phyloP scores from a whole-genome alignment of 2,888 invertebrate genomes.

The Tridacna gigas region DNA sequence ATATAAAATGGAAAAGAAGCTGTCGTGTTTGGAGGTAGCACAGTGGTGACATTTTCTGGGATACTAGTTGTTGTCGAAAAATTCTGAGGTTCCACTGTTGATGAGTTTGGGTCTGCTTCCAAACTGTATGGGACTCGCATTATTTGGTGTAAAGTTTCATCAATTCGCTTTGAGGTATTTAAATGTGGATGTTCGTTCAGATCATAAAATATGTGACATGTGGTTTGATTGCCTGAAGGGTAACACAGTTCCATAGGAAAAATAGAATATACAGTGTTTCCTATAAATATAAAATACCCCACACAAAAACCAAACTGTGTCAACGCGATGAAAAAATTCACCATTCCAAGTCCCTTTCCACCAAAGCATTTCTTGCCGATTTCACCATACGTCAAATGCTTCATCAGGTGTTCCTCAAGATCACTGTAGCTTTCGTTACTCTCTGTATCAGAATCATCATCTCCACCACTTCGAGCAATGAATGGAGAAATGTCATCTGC shows the following conservation, averaged over 20 bases:
- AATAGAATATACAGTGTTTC: slow-evolving; percentile 79
- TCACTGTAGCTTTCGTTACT: slow-evolving; percentile 49
- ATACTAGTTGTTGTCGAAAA: slow-evolving; percentile 7
- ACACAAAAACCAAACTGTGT: slow-evolving; percentile 83
- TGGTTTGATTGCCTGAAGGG: slow-evolving; percentile 22
- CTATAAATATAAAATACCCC: slow-evolving; percentile 82
- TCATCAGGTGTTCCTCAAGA: slow-evolving; percentile 66
- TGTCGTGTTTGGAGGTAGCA: slow-evolving; percentile 30
- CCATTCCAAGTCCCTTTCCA: slow-evolving; percentile 74
- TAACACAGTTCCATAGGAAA: slow-evolving; percentile 75
- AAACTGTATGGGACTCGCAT: background rate
- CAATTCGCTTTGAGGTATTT: background rate
- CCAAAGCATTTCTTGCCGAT: slow-evolving; percentile 80
- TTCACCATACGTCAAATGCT: slow-evolving; percentile 80
- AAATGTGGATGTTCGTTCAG: slow-evolving; percentile 11
- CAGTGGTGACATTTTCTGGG: slow-evolving; percentile 27
- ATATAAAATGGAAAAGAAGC: slow-evolving; percentile 3
- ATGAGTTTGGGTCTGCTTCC: slow-evolving; percentile 20
- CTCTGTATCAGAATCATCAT: slow-evolving; percentile 21
- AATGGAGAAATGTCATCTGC: slow-evolving; percentile 25
- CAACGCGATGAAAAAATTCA: slow-evolving; percentile 78
- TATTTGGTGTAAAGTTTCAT: background rate
- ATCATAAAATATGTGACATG: slow-evolving; percentile 38
- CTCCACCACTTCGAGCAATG: slow-evolving; percentile 19
- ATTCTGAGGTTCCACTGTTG: slow-evolving; percentile 26